Percentiles rank a stretch among this genome's conserved stretches.
Evolutionary conservation across 2,113 vertebrate species (phyloP).

Genomic region (Chrysemys picta): DNA sequence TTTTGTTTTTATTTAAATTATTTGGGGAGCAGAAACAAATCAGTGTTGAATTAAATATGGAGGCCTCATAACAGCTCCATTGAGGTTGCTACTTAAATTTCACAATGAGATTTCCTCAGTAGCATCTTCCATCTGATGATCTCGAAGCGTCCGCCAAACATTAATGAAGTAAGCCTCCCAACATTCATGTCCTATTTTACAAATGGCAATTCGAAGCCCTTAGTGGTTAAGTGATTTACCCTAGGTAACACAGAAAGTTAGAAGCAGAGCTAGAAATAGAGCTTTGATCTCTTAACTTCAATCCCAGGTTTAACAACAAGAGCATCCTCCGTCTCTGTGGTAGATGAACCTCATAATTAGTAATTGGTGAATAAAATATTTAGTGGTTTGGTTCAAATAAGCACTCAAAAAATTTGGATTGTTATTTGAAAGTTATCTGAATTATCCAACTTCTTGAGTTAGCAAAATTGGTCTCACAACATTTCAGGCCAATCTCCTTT

Average conservation of each 20-base stretch:
- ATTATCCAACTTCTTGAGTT: background rate
- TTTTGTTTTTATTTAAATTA: background rate
- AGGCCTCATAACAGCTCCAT: slow-evolving; percentile 1
- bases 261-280: slow-evolving; percentile 57
- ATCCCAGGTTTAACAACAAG: slow-evolving; percentile 62
- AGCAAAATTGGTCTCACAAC: too few relatives aligned
- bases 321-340: slow-evolving; percentile 50
- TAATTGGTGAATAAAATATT: slow-evolving; percentile 7
- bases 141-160: background rate
- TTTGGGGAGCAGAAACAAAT: slow-evolving; percentile 28
- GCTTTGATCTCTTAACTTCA: slow-evolving; percentile 50
- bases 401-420: background rate
- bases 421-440: background rate
- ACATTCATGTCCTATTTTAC: slow-evolving; percentile 46
- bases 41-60: background rate
- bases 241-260: slow-evolving; percentile 40
- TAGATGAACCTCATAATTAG: slow-evolving; percentile 7
- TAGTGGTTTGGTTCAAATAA: background rate
- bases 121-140: background rate
- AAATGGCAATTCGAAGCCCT: slow-evolving; percentile 58
- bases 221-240: slow-evolving; percentile 56
- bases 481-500: background rate
- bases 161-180: background rate
- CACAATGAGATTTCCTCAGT: slow-evolving; percentile 19
- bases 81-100: slow-evolving; percentile 32